Percentiles rank a stretch among this genome's conserved stretches.
Evolutionary conservation across 2,888 invertebrate species (phyloP).

Genomic region (Andricus quercusramuli): DNA sequence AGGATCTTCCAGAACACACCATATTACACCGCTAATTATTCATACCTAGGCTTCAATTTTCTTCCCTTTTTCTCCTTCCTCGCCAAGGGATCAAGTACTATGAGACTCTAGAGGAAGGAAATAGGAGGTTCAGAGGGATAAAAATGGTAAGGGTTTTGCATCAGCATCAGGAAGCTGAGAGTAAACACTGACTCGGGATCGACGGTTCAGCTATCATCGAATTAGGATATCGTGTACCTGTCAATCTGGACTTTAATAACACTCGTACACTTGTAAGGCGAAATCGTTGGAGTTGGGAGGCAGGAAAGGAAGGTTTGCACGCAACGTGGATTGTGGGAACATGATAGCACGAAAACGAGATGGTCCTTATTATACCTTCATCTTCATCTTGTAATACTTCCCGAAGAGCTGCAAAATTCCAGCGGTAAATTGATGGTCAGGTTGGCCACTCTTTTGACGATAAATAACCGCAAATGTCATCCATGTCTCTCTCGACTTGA

Average conservation of each 20-base stretch:
- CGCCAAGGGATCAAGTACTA: no score
- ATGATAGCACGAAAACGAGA: constrained; percentile 34
- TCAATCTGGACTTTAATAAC: constrained; percentile 59
- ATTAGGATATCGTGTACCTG: constrained; percentile 60
- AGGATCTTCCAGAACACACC: no score
- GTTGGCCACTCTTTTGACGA: neutral
- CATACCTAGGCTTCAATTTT: no score
- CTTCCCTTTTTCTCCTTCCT: no score
- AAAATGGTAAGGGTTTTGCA: constrained; percentile 20
- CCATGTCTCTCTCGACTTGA: neutral
- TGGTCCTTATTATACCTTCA: constrained; percentile 35
- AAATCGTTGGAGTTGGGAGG: neutral
- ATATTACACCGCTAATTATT: no score
- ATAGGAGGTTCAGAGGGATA: neutral
- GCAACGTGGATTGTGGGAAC: constrained; percentile 34
- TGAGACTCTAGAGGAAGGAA: constrained; percentile 11
- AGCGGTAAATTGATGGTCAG: neutral
- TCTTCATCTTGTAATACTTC: constrained; percentile 12
- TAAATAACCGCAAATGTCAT: constrained; percentile 4
- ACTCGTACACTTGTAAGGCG: constrained; percentile 36
- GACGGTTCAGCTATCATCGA: constrained; percentile 56
- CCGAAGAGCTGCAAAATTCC: neutral
- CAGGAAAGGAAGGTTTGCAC: constrained; percentile 19
- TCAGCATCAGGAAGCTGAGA: constrained; percentile 6
- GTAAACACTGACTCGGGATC: constrained; percentile 23